A percentile compares a stretch with the other conserved stretches of the same genome.
Evolutionary conservation across 2,113 vertebrate species (phyloP).

Genomic region (Sinocyclocheilus anshuiensis): DNA sequence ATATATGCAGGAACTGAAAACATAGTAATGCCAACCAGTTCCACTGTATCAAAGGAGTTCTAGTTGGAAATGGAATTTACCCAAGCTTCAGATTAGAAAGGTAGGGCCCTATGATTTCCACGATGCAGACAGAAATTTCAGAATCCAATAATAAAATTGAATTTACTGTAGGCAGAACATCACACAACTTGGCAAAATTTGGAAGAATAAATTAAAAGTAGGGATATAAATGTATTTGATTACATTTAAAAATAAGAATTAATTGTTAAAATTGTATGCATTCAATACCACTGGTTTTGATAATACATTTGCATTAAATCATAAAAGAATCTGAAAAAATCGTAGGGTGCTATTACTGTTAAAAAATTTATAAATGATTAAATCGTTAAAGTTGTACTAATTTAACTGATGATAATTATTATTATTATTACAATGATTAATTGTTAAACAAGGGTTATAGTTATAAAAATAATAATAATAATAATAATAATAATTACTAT

Average conservation of each 20-base stretch:
- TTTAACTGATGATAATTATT: too few relatives aligned
- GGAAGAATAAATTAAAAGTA: background rate
- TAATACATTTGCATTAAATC: background rate
- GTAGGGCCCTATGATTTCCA: background rate
- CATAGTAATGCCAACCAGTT: background rate
- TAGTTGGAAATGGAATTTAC: background rate
- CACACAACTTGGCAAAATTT: background rate
- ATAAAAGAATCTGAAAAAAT: too few relatives aligned
- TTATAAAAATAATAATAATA: too few relatives aligned
- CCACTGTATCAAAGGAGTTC: background rate
- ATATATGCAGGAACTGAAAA: background rate
- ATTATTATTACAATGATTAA: too few relatives aligned
- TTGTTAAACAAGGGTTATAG: too few relatives aligned
- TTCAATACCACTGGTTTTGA: background rate
- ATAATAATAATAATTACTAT: too few relatives aligned
- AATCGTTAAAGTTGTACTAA: too few relatives aligned
- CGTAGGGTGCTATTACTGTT: too few relatives aligned
- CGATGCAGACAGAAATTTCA: background rate
- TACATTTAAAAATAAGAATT: background rate
- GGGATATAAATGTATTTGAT: background rate
- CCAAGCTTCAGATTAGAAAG: constrained; percentile 5
- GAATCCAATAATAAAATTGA: background rate
- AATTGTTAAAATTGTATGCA: background rate
- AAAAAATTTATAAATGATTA: too few relatives aligned
- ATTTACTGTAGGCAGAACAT: background rate